Evolutionary conservation across 2,888 invertebrate species (phyloP), one percentile per base, ranked within the genome.

Genomic region (Netelia fuscicornis): DNA sequence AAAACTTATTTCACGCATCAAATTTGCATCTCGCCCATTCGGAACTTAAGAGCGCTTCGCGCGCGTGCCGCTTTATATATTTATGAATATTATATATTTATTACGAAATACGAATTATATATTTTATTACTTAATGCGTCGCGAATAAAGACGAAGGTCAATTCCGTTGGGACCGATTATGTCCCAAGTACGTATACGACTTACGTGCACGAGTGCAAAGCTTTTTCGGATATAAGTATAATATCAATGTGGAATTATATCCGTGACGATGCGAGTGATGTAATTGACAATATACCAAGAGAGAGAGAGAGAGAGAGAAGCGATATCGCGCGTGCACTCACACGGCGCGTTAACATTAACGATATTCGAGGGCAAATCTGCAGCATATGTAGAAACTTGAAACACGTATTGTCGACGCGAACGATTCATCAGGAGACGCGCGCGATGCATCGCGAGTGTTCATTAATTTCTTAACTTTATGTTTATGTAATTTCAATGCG

Each of bases 401-500:
- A 25, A 76, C 10, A 10, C n/a, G 56, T 17, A 30, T 67, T 23
- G n/a, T 17, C 54, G 23, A 54, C 65, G 30, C 30, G 17, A 56
- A 75, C 17, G 83, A 37, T 71, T 71, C 52, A 30, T 23, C 70
- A 37, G 37, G 52, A 64, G 64, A 54, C 17, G 54, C 75, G 48
- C 52, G 60, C 60, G 37, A 60, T 48, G 68, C 52, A 62, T 68
- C 75, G 58, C 25, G 48, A 67, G 77, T 82, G 72, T 77, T 82
- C 81, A 81, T 81, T 76, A 80, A 80, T 76, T 76, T 64, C 58
- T 65, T 44, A 71, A 76, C 58, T 79, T 83, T 79, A 64, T 79
- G 79, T 79, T 83, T 83, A 83, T 83, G 80, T 80, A 80, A 83
- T 80, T 74, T 83, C 71, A 75, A 37, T 58, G 83, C 80, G 83